Conservation (phyloP, 37 sponge, comb jelly and placozoan species). For the Agelas oroides region DNA sequence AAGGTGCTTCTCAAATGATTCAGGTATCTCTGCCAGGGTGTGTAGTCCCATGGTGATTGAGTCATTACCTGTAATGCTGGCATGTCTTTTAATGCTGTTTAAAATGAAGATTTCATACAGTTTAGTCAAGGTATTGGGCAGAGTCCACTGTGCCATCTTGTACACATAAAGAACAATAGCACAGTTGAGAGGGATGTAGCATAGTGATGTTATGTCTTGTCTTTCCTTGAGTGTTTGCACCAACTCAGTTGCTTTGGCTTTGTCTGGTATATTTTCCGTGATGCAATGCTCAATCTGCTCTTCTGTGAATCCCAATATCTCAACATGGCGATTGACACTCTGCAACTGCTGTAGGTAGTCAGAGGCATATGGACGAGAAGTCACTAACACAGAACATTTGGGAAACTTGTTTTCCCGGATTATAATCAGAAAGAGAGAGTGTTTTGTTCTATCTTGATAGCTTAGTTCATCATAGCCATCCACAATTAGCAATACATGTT, state of each 20-base stretch:
- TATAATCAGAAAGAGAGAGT: conserved; percentile 1
- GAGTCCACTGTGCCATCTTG: neutral
- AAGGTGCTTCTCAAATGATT: neutral
- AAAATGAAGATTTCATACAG: conserved; percentile 9
- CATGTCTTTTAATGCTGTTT: neutral
- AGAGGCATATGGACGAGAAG: conserved; percentile 34
- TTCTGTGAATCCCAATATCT: conserved; percentile 21
- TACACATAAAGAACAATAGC: conserved; percentile 20
- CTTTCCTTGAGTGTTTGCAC: neutral
- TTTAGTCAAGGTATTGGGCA: conserved; percentile 11
- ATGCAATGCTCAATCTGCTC: conserved; percentile 13
- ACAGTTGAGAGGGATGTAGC: conserved; percentile 10
- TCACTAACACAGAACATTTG: conserved; percentile 10
- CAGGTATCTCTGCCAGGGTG: neutral
- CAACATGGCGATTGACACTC: conserved; percentile 10
- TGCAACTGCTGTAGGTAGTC: neutral
- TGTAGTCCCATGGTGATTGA: neutral
- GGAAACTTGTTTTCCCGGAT: neutral
- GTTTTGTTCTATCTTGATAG: neutral
- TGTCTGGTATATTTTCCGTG: neutral
- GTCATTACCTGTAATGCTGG: neutral
- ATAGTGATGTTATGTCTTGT: neutral
- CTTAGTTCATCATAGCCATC: conserved; percentile 44
- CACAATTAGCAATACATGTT: conserved; percentile 9
- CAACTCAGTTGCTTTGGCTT: neutral